Evolutionary conservation across 2,113 vertebrate genomes (phyloP).

Genomic region (Stigmatopora nigra): DNA sequence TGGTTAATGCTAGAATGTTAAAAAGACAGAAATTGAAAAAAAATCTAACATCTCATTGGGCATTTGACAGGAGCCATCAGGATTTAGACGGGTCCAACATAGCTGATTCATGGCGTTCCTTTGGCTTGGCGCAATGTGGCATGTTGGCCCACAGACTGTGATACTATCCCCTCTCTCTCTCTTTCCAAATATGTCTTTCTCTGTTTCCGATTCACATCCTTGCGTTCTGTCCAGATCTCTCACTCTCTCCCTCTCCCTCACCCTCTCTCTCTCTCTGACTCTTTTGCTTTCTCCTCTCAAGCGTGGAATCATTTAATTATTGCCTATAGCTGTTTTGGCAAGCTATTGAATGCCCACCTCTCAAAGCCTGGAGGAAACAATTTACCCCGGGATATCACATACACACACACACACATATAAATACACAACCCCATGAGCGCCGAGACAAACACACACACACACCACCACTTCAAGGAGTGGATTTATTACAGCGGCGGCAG

Average conservation of each 20-base stretch:
- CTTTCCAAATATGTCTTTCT: conserved; percentile 41
- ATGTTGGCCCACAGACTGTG: conserved; percentile 49
- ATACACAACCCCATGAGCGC: conserved; percentile 24
- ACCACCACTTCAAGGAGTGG: conserved; percentile 53
- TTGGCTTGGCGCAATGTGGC: conserved; percentile 42
- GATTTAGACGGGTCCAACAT: conserved; percentile 43
- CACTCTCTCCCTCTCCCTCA: conserved; percentile 27
- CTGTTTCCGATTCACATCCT: conserved; percentile 42
- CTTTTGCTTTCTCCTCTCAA: conserved; percentile 68
- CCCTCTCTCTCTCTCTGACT: conserved; percentile 37
- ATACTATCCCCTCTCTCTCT: conserved; percentile 46
- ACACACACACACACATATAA: conserved; percentile 17
- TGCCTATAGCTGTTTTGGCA: conserved; percentile 72
- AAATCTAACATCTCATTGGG: conserved; percentile 32
- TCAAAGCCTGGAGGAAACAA: conserved; percentile 74
- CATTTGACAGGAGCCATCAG: conserved; percentile 40
- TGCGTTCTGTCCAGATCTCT: conserved; percentile 21
- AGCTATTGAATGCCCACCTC: conserved; percentile 76
- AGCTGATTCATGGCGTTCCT: conserved; percentile 56
- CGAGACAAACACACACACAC: conserved; percentile 22
- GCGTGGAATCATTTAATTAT: conserved; percentile 73
- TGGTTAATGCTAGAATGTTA: neutral
- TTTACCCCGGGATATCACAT: conserved; percentile 63
- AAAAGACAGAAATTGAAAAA: conserved; percentile 1
- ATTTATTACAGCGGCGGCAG: conserved; percentile 63